Conservation (phyloP, 1,140 invertebrate genomes). For the Campoletis sonorensis region DNA sequence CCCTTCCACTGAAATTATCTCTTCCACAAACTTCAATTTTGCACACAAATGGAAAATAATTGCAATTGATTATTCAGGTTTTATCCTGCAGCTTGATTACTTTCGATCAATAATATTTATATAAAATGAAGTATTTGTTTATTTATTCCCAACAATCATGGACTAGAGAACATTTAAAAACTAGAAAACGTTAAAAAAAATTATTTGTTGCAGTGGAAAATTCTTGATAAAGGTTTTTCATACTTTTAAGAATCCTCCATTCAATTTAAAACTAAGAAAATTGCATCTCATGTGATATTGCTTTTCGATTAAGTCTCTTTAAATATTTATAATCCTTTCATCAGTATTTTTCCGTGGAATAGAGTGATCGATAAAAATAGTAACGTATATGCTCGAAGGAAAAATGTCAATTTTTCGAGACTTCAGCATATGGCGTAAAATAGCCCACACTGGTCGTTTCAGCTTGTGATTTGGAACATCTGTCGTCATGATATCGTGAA, state of each 20-base stretch:
- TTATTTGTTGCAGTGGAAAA: too few species aligned
- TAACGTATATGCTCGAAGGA: background rate
- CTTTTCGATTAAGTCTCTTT: background rate
- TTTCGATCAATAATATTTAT: too few species aligned
- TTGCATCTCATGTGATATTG: background rate
- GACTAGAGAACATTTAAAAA: too few species aligned
- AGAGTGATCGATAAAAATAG: background rate
- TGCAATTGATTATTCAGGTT: too few species aligned
- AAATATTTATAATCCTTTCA: background rate
- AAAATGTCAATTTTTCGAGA: background rate
- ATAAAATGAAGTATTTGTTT: too few species aligned
- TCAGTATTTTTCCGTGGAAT: background rate
- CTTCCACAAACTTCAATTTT: too few species aligned
- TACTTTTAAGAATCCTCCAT: background rate
- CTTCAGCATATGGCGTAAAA: conserved; percentile 4
- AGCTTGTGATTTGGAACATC: conserved; percentile 60
- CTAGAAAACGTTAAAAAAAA: too few species aligned
- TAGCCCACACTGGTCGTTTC: conserved; percentile 16
- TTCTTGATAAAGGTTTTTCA: too few species aligned
- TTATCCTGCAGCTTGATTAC: too few species aligned
- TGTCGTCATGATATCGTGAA: conserved; percentile 56
- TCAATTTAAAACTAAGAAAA: background rate
- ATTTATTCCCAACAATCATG: too few species aligned
- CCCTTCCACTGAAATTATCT: too few species aligned
- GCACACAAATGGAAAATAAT: too few species aligned